Base-by-base conservation (phyloP, 92 coral and sea anemone species). In the Palythoa grandiflora region DNA sequence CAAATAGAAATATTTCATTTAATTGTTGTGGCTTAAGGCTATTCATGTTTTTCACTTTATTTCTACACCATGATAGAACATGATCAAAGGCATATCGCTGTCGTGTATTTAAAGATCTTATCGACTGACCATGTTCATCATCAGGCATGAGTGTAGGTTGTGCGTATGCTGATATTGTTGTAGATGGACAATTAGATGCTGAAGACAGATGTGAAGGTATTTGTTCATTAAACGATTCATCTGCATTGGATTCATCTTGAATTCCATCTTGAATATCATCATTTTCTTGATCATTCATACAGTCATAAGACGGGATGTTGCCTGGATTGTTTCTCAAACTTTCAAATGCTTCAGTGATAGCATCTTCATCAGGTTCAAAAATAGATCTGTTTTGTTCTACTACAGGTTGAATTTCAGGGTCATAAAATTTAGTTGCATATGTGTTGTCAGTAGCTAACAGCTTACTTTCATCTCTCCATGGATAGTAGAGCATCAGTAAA, bases 71-170 rank as follows among this genome's bases (percentile, higher is more conserved):
- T 51, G 55, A 51, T 51, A 51, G 55, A 51, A 51, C 55, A 9
- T 51, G 55, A 51, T 51, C 55, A 51, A 51, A 51, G 55, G 55
- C 55, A 51, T 51, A 51, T 51, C 55, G 55, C 55, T 51, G 55
- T 51, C 55, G 55, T 51, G 55, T 51, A 38, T 83, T 83, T 36
- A 83, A 65, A 36, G 87, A 83, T 47, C 87, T 83, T 16, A 83
- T 39, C 63, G 38, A 52, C 68, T 14, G 44, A 65, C 74, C 36
- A 83, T 4, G 55, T 51, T 51, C 55, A 51, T 51, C 55, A 51
- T 51, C 55, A 51, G 55, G 9, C 4, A 51, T 51, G 55, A 51
- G 55, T 51, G 55, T 51, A 36, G 87, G 87, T 68, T 83, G 87
- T n/a, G 40, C 63, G 19, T 61, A 28, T 16, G 13, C 51, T 19